Base-by-base conservation (phyloP, 2,113 vertebrate species). In the Brachyhypopomus gauderio region DNA sequence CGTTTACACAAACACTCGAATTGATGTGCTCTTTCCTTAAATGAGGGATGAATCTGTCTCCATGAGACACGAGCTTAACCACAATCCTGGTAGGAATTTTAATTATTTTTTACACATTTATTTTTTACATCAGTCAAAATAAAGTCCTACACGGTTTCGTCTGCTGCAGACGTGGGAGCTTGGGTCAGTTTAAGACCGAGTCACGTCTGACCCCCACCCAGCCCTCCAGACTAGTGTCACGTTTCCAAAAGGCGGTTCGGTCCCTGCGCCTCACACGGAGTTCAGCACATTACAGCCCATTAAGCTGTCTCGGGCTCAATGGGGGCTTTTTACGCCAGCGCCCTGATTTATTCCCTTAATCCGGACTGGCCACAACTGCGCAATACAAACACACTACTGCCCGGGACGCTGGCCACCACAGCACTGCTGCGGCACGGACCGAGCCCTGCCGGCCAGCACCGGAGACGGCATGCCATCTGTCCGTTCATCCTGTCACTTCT, bases 301-400 rank as follows among this genome's bases (percentile, higher is more conserved):
- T 91, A 92, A 91, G 88, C 85, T 91, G 91, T 90, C 91, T 55
- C 58, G 56, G 73, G 81, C 81, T 91, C 88, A 89, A 90, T 89
- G 83, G 87, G 79, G 63, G 84, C 86, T 88, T 90, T 83, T 88
- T 22, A 14, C 74, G 78, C 86, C 80, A 27, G 1, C 6, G 66
- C 79, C 84, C 86, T 92, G 89, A 92, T 92, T 93, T 93, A 92
- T 89, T 11, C 85, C 67, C 38, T 20, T 58, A 64, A 88, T 90
- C 90, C 86, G 79, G 80, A 77, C 72, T 62, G 72, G 72, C 72
- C 79, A 72, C 30, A 80, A 80, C 80, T 64, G 59, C 81, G 84
- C 75, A 78, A 72, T 81, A 52, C 25, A 64, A 67, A 75, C 45
- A 76, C 77, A 75, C 74, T 60, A 30, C 79, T 86, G 69, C 75